Base-by-base conservation (phyloP, 1,140 invertebrate species). In the Globodera ellingtonae region DNA sequence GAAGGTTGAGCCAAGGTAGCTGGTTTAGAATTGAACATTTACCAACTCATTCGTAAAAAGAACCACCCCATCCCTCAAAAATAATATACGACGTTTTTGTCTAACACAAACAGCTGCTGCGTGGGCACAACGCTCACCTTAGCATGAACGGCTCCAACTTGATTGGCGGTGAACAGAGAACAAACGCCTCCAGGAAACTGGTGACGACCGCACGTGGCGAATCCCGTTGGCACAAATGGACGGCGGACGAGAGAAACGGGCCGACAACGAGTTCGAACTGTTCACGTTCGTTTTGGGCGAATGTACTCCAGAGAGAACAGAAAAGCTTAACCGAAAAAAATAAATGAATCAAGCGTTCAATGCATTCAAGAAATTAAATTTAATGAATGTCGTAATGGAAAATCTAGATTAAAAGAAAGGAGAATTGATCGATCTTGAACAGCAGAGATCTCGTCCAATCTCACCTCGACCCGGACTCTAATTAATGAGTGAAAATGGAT, bases 181-280 rank as follows among this genome's bases (percentile, higher is more conserved):
- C 69, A 65, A 82, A 83, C 46, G 81, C 79, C 21, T 82, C 79
- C 48, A 82, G 46, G 72, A 82, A 83, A 35, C 71, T 66, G 50
- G 50, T 8, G 59, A 75, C 81, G 21, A 83, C 81, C 15, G 74
- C n/a, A 18, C 48, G 65, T 69, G 50, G 35, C 15, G 59, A 46
- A 15, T 82, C 66, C 21, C 76, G 44, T 69, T 82, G 47, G 47
- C 18, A 46, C 62, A 67, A 69, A 73, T 75, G n/a, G 65, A 82
- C 65, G 9, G 70, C 82, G 35, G 80, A 82, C 8, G 72, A 35
- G 47, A 82, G 72, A 52, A 82, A 82, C 24, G 81, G 69, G 10
- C 52, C 48, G 21, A 47, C 52, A 46, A 82, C 18, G n/a, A 15
- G 44, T 13, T 35, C 15, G 56, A 82, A n/a, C 24, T 83, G 46